A percentile compares a stretch with the other conserved stretches of the same genome.
These are phyloP conservation scores for Tamandua tetradactyla DNA, from an alignment of 2,797 vertebrate genomes.

Conservation along the genomic window DNA sequence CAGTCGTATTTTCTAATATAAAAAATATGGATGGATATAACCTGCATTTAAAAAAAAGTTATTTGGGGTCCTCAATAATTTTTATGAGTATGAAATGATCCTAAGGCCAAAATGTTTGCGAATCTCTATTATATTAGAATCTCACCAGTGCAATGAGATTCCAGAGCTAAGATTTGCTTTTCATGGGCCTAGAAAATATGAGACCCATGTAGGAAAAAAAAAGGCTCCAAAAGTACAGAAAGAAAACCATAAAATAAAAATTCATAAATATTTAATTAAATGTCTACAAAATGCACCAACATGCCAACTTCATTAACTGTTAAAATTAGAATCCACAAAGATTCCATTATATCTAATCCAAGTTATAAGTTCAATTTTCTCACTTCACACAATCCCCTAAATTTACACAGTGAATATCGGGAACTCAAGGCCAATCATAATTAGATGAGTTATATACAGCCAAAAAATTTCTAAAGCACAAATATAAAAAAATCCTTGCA, in stretches of 20 bases:
- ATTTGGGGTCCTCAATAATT: neutral
- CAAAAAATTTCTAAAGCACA: constrained; percentile 62
- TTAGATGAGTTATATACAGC: constrained; percentile 24
- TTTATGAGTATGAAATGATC: neutral
- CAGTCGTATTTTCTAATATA: neutral
- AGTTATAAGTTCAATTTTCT: constrained; percentile 47
- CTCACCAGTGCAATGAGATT: neutral
- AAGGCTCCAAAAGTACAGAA: neutral
- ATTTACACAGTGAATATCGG: neutral
- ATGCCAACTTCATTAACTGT: neutral
- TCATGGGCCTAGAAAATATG: neutral
- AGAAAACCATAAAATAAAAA: constrained; percentile 55
- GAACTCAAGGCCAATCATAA: neutral
- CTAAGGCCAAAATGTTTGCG: neutral
- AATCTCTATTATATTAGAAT: neutral
- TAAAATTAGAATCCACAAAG: neutral
- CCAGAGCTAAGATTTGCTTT: neutral
- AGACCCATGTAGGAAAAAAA: neutral
- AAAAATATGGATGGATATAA: neutral
- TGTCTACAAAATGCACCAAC: neutral
- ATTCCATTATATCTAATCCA: constrained; percentile 13
- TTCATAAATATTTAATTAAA: constrained; percentile 58
- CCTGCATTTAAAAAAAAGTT: neutral
- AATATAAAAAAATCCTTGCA: constrained; percentile 55
- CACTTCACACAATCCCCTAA: constrained; percentile 1